phyloP scores from a whole-genome alignment of 2,113 vertebrate genomes.

The Chionis minor region DNA sequence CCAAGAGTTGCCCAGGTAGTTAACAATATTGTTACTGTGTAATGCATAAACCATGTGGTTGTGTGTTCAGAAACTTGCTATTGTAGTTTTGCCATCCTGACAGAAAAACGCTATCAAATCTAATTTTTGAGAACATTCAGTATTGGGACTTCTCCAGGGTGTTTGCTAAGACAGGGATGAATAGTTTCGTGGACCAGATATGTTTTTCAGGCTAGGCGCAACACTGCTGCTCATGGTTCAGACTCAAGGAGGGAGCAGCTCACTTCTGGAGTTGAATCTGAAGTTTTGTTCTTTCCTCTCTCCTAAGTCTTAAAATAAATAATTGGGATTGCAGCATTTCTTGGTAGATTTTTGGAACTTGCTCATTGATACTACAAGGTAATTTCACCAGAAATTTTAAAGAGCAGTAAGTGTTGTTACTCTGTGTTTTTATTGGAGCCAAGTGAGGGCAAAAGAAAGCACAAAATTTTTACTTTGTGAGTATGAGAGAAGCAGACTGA shows the following conservation, averaged over 20 bases:
- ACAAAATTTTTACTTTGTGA: not conserved
- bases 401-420: not conserved
- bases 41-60: not conserved
- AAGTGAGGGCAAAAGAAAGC: not conserved
- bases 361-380: not conserved
- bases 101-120: not conserved
- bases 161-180: not conserved
- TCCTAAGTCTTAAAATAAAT: not conserved
- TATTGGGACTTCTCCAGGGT: not conserved
- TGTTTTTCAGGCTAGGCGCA: not conserved
- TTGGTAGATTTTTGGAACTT: not conserved
- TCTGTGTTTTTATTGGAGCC: not conserved
- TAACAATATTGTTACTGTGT: not conserved
- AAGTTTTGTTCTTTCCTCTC: not conserved
- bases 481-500: not conserved
- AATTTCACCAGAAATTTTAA: not conserved
- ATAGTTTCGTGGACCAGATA: not conserved
- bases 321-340: not conserved
- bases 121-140: not conserved
- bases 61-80: not conserved
- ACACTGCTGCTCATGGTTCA: not conserved
- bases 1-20: fast-evolving
- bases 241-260: not conserved
- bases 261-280: not conserved
- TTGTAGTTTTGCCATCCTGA: not conserved